Evolutionary conservation across 2,797 vertebrate species (phyloP).

Genomic region (Sciurus vulgaris): DNA sequence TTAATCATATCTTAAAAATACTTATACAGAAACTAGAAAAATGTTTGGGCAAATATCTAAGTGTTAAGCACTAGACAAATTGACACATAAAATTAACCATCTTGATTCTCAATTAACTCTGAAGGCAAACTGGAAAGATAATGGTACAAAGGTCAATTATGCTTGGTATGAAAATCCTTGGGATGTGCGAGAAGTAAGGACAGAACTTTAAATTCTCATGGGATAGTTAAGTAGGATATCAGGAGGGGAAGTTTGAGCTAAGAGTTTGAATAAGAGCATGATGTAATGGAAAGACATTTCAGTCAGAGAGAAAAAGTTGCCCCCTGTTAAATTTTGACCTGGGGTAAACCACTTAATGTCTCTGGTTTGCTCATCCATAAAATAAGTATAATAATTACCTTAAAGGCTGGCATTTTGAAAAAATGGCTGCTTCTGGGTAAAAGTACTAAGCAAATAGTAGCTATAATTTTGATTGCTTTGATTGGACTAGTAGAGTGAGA

Average conservation of each 20-base stretch:
- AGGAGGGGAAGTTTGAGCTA: background rate
- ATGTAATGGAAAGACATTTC: background rate
- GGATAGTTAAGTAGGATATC: background rate
- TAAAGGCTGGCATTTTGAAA: background rate
- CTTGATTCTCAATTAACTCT: background rate
- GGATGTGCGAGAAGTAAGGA: background rate
- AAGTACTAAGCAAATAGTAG: conserved; percentile 43
- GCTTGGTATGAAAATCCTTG: background rate
- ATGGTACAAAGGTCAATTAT: background rate
- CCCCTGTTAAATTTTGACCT: background rate
- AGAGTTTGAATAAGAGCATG: background rate
- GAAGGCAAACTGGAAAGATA: background rate
- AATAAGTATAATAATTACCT: conserved; percentile 5
- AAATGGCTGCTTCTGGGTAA: background rate
- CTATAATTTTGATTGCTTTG: conserved; percentile 33
- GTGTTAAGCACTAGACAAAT: background rate
- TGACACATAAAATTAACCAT: background rate
- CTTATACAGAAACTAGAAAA: background rate
- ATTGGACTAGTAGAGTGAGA: background rate
- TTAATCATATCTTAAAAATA: background rate
- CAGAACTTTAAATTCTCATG: background rate
- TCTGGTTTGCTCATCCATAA: background rate
- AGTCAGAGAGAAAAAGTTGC: background rate
- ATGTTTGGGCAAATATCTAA: background rate
- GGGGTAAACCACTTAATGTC: background rate